Percentiles rank a stretch among this genome's conserved stretches.
Evolutionary conservation across 2,113 vertebrate species (phyloP).

Genomic region (Thamnophis sirtalis): DNA sequence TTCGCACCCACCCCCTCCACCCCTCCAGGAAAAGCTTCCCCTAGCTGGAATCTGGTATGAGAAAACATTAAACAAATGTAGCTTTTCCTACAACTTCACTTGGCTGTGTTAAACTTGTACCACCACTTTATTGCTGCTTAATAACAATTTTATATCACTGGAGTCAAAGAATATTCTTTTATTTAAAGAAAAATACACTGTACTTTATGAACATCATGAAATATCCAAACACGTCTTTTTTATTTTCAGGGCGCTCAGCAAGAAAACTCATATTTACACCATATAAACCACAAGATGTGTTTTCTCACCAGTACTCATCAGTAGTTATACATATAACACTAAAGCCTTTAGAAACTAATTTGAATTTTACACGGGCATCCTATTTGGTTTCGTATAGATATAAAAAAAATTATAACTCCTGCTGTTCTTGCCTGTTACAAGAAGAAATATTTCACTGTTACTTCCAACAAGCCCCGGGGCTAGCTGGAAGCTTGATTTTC

Average conservation of each 20-base stretch:
- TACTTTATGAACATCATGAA: not conserved
- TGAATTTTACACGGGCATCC: not conserved
- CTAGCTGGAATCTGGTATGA: not conserved
- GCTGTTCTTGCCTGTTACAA: not conserved
- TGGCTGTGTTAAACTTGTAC: not conserved
- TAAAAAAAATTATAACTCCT: not conserved
- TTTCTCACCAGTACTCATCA: not conserved
- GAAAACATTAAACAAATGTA: not conserved
- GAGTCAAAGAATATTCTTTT: not conserved
- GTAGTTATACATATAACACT: not conserved
- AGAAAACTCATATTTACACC: not conserved
- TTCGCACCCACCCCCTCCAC: no score
- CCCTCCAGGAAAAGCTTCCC: not conserved
- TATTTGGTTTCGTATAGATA: not conserved
- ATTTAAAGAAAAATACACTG: not conserved
- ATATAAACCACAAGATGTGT: not conserved
- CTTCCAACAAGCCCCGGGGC: no score
- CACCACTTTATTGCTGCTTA: not conserved
- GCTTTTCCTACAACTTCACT: not conserved
- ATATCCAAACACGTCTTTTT: not conserved
- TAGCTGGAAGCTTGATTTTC: not conserved
- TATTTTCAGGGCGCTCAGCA: not conserved
- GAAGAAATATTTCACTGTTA: not conserved
- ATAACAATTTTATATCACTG: not conserved
- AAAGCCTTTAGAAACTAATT: not conserved